Conservation (phyloP, 2,888 invertebrate genomes). For the Terebella lapidaria region DNA sequence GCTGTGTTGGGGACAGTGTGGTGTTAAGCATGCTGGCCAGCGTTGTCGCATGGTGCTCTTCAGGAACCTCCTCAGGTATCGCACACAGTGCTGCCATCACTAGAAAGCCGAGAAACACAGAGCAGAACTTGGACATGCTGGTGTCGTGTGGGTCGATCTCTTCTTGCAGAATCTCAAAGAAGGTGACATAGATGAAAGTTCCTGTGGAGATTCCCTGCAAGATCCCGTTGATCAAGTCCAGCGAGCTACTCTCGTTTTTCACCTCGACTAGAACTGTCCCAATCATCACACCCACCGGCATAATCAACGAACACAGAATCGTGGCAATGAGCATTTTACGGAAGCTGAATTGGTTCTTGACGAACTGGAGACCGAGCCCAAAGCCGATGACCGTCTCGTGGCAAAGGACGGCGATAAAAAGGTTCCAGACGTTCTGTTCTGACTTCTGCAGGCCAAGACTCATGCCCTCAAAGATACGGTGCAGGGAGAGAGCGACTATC, state of each 20-base stretch:
- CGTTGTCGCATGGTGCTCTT: slow-evolving; percentile 11
- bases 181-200: slow-evolving; percentile 87
- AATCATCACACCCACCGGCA: slow-evolving; percentile 26
- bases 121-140: slow-evolving; percentile 33
- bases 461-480: slow-evolving; percentile 60
- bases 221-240: slow-evolving; percentile 41
- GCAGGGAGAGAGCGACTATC: slow-evolving; percentile 57
- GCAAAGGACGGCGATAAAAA: slow-evolving; percentile 54
- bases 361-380: slow-evolving; percentile 55
- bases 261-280: slow-evolving; percentile 26
- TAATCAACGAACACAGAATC: slow-evolving; percentile 24
- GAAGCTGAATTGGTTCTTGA: slow-evolving; percentile 22
- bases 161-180: slow-evolving; percentile 81
- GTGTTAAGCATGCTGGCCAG: background rate
- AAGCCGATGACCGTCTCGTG: slow-evolving; percentile 60
- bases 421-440: slow-evolving; percentile 37
- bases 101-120: slow-evolving; percentile 31
- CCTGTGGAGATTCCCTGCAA: slow-evolving; percentile 81
- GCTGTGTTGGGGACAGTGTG: no score
- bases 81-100: slow-evolving; percentile 26
- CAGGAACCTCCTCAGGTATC: slow-evolving; percentile 25
- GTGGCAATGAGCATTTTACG: slow-evolving; percentile 16
- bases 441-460: slow-evolving; percentile 56
- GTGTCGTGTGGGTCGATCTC: slow-evolving; percentile 51
- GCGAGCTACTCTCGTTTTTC: slow-evolving; percentile 20